These are phyloP conservation scores for Drosophila picticornis DNA, from an alignment of 2,888 invertebrate species.

Conservation along the genomic window DNA sequence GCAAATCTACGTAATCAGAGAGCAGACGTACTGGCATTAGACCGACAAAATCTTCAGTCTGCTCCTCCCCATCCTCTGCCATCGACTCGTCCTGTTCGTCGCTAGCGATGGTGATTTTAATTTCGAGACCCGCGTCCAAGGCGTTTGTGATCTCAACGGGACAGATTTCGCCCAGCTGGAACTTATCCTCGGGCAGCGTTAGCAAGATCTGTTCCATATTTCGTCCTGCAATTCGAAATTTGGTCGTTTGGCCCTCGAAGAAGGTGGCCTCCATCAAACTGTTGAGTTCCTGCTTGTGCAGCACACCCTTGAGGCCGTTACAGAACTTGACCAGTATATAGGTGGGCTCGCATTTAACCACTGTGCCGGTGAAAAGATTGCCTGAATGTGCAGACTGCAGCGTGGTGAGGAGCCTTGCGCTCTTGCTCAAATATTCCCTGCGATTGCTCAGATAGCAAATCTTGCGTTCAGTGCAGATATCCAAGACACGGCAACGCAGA, in stretches of 20 bases:
- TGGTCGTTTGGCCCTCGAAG: conserved; percentile 82
- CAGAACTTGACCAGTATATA: conserved; percentile 84
- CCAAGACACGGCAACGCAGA: conserved; percentile 88
- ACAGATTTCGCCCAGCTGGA: conserved; percentile 82
- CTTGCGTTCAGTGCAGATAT: conserved; percentile 85
- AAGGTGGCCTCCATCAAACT: conserved; percentile 66
- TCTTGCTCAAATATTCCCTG: conserved; percentile 87
- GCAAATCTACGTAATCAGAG: conserved; percentile 83
- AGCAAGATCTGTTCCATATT: conserved; percentile 77
- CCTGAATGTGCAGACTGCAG: conserved; percentile 86
- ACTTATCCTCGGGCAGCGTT: conserved; percentile 77
- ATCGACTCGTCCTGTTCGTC: conserved; percentile 46
- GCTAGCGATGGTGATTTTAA: conserved; percentile 73
- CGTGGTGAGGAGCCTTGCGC: conserved; percentile 86
- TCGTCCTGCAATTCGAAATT: conserved; percentile 76
- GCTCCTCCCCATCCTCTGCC: conserved; percentile 33
- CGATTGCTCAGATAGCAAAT: conserved; percentile 89
- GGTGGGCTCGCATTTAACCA: conserved; percentile 78
- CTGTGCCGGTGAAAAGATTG: conserved; percentile 82
- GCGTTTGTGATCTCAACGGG: conserved; percentile 73
- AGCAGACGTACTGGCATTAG: conserved; percentile 84
- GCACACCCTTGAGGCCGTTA: conserved; percentile 83
- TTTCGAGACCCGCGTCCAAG: conserved; percentile 83
- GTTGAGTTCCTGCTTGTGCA: conserved; percentile 75
- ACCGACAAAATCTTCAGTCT: conserved; percentile 75